These are phyloP conservation scores for Phenganax marumi DNA, from an alignment of 92 coral and sea anemone genomes.

Conservation along the genomic window DNA sequence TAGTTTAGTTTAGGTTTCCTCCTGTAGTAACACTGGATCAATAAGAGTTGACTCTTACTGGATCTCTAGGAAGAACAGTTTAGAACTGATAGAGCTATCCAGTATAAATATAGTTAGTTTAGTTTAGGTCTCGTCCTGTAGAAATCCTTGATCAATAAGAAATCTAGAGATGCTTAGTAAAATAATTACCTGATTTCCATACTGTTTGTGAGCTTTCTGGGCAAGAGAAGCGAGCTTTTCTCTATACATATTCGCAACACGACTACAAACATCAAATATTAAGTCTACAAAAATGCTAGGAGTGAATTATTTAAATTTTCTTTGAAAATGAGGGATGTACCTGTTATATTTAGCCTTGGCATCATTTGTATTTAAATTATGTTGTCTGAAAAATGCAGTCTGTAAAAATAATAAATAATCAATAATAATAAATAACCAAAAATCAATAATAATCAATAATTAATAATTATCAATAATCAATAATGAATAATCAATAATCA, in stretches of 20 bases:
- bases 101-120: no score
- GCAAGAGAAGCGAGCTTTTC: constrained; percentile 90
- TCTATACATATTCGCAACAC: constrained; percentile 88
- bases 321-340: constrained; percentile 26
- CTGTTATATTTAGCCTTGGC: constrained; percentile 85
- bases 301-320: no score
- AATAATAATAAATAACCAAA: neutral
- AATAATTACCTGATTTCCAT: constrained; percentile 80
- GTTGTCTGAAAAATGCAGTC: constrained; percentile 96
- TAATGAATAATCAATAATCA: neutral
- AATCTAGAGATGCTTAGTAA: neutral
- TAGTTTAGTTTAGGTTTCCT: no score
- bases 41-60: no score
- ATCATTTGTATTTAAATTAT: constrained; percentile 87
- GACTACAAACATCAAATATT: constrained; percentile 46
- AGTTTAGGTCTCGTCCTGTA: no score
- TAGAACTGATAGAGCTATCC: no score
- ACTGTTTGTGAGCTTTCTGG: constrained; percentile 75
- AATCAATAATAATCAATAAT: neutral
- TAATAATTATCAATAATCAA: neutral
- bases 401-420: constrained; percentile 26
- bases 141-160: no score
- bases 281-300: neutral
- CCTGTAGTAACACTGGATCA: no score
- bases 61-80: no score